Percentiles rank a stretch among this genome's conserved stretches.
Evolutionary conservation across 2,113 vertebrate species (phyloP).

Genomic region (Centropus unirufus): DNA sequence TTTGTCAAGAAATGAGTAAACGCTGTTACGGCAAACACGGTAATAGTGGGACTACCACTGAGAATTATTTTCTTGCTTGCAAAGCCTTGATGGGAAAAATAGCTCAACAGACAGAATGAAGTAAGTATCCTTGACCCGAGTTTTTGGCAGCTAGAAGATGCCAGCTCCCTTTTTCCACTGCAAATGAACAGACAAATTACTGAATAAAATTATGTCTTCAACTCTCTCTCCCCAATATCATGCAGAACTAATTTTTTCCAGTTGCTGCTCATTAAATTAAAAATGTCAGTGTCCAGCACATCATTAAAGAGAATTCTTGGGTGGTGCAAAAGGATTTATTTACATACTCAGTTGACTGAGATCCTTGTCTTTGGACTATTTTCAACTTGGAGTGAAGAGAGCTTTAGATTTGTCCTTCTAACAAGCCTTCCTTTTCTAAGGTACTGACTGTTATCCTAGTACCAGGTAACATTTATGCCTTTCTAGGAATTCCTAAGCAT

Average conservation of each 20-base stretch:
- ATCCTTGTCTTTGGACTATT: conserved; percentile 50
- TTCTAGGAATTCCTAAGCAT: neutral
- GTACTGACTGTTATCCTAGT: neutral
- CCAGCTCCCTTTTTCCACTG: conserved; percentile 72
- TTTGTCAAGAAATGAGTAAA: conserved; percentile 21
- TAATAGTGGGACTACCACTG: conserved; percentile 14
- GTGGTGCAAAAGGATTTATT: conserved; percentile 58
- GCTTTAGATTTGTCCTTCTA: neutral
- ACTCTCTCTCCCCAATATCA: conserved; percentile 65
- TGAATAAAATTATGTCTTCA: conserved; percentile 71
- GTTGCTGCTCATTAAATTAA: conserved; percentile 76
- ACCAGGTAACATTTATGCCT: conserved; percentile 5
- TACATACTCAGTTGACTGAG: conserved; percentile 29
- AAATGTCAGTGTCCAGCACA: conserved; percentile 72
- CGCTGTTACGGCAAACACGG: neutral
- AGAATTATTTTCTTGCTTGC: conserved; percentile 55
- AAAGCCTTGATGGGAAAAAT: conserved; percentile 52
- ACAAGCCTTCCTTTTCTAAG: neutral
- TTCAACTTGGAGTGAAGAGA: neutral
- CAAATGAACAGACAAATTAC: conserved; percentile 71
- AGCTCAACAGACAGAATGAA: conserved; percentile 60
- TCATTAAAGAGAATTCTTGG: conserved; percentile 75
- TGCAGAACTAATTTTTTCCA: conserved; percentile 79
- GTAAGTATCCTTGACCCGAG: conserved; percentile 65
- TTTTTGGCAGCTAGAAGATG: conserved; percentile 70